Evolutionary conservation across 92 coral and sea anemone species (phyloP), one percentile per base, ranked within the genome.

Genomic region (Epizoanthus scotinus): DNA sequence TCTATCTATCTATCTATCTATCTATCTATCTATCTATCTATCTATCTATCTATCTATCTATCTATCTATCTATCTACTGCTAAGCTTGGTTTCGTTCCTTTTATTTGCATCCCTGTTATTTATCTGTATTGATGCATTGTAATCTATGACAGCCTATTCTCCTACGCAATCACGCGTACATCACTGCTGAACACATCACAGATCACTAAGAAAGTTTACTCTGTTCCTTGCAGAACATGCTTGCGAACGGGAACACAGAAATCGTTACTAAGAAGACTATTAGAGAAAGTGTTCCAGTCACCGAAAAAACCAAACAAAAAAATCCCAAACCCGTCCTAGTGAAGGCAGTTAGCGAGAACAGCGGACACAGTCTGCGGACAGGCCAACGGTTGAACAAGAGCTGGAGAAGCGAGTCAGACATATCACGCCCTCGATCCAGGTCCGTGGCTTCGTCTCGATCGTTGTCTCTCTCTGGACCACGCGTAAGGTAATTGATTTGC

Each of bases 361-460:
- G 26, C 20, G 27, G 53, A 26, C 38, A 58, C 20, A 34, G 50
- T 7, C 25, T 57, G n/a, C 63, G 20, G 19, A 44, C 66, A 6
- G 38, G 50, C 22, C 50, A 49, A 26, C 81, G 55, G 36, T 22
- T 75, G 52, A 20, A 55, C 59, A 75, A 75, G 38, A 57, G 36
- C 81, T 75, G 81, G 81, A 31, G 67, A 14, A 84, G 87, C 65
- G 87, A 84, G 57, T 58, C 87, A 42, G 82, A 84, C 63, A 61
- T 84, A 52, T 64, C 87, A 10, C 66, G 87, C 14, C 74, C 81
- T 40, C 63, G 87, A 29, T 84, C 87, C 22, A 74, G 62, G 0
- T 73, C 82, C 5, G 68, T 64, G 42, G 74, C 82, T 28, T 84
- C 87, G 19, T 14, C 79, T 3, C 70, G 63, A 7, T 22, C 63